Conservation (phyloP, 2,113 vertebrate species). For the Cricetomys ansorgei region DNA sequence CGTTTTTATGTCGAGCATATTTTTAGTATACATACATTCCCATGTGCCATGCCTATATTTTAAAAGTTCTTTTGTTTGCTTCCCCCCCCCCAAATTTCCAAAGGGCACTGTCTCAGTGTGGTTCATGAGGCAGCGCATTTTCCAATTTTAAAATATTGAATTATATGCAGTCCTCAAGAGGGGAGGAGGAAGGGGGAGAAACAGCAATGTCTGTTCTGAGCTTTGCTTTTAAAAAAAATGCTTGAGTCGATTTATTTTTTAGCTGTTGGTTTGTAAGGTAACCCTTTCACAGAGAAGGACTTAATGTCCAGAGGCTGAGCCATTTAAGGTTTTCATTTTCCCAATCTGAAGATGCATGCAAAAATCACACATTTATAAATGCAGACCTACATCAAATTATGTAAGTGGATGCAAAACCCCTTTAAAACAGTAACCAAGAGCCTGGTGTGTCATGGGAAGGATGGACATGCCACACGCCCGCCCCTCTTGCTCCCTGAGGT, state of each 20-base stretch:
- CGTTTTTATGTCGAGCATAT: neutral
- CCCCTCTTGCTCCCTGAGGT: neutral
- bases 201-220: constrained; percentile 34
- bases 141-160: constrained; percentile 70
- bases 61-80: constrained; percentile 46
- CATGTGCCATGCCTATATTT: neutral
- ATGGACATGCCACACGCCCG: neutral
- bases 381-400: neutral
- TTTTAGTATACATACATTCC: constrained; percentile 16
- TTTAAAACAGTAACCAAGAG: neutral
- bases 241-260: constrained; percentile 37
- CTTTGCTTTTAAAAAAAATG: constrained; percentile 61
- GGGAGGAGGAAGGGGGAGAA: constrained; percentile 27
- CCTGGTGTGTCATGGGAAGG: neutral
- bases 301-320: neutral
- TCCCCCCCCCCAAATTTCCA: constrained; percentile 44
- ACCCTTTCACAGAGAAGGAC: neutral
- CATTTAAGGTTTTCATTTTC: neutral
- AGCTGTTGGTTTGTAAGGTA: constrained; percentile 67
- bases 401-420: neutral
- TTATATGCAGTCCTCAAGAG: constrained; percentile 53
- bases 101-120: constrained; percentile 34
- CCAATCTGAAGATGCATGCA: constrained; percentile 36
- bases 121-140: constrained; percentile 48
- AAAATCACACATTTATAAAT: constrained; percentile 12